Percentiles rank a stretch among this genome's conserved stretches.
Conservation (phyloP, 30 jellyfish, hydroid and myxozoan genomes). For the Aurelia sp. region DNA sequence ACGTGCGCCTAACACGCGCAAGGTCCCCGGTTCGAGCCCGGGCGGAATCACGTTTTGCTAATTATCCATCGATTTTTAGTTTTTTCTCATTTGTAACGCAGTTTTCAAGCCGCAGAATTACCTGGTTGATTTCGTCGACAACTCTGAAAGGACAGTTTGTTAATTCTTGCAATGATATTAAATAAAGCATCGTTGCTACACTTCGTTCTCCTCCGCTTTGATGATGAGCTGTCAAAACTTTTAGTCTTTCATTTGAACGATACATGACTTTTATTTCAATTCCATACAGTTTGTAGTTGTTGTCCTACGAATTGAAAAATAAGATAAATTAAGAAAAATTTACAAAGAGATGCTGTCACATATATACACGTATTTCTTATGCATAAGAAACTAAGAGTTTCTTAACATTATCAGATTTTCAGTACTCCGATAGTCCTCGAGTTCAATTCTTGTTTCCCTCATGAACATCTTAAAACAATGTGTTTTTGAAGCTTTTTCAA, state of each 20-base stretch:
- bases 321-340: too few species aligned
- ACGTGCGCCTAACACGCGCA: constrained; percentile 73
- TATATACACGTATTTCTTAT: too few species aligned
- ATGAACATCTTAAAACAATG: too few species aligned
- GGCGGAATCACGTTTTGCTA: constrained; percentile 31
- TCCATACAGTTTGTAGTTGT: constrained; percentile 87
- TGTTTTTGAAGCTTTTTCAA: too few species aligned
- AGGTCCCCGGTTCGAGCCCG: constrained; percentile 74
- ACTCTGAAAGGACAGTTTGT: constrained; percentile 93
- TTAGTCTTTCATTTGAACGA: constrained; percentile 85
- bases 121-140: constrained; percentile 99
- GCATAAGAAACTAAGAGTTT: too few species aligned
- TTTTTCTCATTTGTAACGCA: too few species aligned
- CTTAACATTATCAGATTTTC: too few species aligned
- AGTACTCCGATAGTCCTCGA: too few species aligned
- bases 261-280: constrained; percentile 88
- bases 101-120: neutral
- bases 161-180: constrained; percentile 90
- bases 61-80: too few species aligned
- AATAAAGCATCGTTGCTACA: constrained; percentile 96
- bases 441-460: too few species aligned
- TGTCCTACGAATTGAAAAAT: constrained; percentile 48
- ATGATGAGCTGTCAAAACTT: constrained; percentile 82
- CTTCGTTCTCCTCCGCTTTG: constrained; percentile 99
- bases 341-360: too few species aligned